Base-by-base conservation (phyloP, 2,797 vertebrate species). In the Cynodonichthys magdalenae region DNA sequence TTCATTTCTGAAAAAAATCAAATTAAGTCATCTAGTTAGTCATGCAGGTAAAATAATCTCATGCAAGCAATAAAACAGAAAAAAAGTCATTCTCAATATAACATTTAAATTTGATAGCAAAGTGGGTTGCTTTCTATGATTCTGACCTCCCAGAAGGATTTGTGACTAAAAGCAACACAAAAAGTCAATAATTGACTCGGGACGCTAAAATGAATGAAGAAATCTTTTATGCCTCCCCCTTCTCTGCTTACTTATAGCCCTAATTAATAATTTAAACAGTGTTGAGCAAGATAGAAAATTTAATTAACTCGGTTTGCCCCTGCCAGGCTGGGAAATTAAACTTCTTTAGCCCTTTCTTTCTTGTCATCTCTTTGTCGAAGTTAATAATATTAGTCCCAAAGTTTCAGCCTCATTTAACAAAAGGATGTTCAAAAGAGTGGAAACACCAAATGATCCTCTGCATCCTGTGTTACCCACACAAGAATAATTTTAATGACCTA, bases 221-320 rank as follows among this genome's bases (percentile, higher is more conserved):
- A 48, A 19, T 58, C 9, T 58, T 15, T 46, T 31, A 29, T 5
- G 27, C 42, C 5, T 8, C 28, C 29, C 27, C 42, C 1, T 31
- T 19, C 28, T 31, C 12, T 42, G 18, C 27, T 28, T 9, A 46
- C 27, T 29, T 74, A 69, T 67, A 44, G 47, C 19, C 59, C 52
- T 65, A 71, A 77, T 89, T 75, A 67, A 87, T 90, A 61, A 85
- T 85, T 88, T 69, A 71, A 83, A 81, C 63, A 57, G 27, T 65
- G 62, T 85, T 82, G 71, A 82, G 87, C 57, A 79, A 82, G 74
- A 84, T 39, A n/a, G 68, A 77, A 75, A 71, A 72, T 84, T 88
- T 83, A 92, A 91, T 91, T 89, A 89, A 84, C 64, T 86, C 29
- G 19, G n/a, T 48, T 54, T 73, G 54, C 67, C 59, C 63, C 70